phyloP scores from a whole-genome alignment of 2,888 invertebrate species.

The Eudasyphora cyanicolor region DNA sequence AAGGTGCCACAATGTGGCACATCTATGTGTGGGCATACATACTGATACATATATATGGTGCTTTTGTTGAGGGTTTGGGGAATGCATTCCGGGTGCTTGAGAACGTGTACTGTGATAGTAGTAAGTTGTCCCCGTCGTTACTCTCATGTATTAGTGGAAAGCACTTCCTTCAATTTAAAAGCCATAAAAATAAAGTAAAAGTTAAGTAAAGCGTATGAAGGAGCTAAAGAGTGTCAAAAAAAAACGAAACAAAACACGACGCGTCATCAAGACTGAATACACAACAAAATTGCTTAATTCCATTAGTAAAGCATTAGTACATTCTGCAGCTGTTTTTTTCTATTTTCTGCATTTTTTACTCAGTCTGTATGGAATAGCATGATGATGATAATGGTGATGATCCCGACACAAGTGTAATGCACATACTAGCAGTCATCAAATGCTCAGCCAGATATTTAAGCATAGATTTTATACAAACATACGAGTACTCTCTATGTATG shows the following conservation, averaged over 20 bases:
- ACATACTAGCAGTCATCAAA: too few relatives aligned
- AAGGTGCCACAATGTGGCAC: background rate
- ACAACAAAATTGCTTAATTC: constrained; percentile 68
- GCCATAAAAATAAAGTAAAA: constrained; percentile 57
- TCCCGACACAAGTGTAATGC: constrained; percentile 14
- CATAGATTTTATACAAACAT: background rate
- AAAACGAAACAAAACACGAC: too few relatives aligned
- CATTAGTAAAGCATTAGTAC: constrained; percentile 64
- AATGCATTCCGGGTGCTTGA: background rate
- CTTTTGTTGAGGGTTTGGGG: background rate
- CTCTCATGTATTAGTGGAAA: constrained; percentile 30
- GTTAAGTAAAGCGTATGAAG: constrained; percentile 51
- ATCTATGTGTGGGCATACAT: constrained; percentile 18
- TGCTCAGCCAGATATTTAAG: background rate
- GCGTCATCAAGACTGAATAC: constrained; percentile 45
- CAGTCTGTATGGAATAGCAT: constrained; percentile 11
- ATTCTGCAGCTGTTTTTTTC: constrained; percentile 47
- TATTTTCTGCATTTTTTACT: constrained; percentile 24
- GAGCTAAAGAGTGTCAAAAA: constrained; percentile 18
- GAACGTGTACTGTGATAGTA: background rate
- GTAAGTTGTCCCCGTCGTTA: background rate
- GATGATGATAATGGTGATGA: constrained; percentile 24
- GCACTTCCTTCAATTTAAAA: constrained; percentile 62
- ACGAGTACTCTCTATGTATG: too few relatives aligned
- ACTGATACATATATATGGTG: too few relatives aligned